phyloP scores from a whole-genome alignment of 2,797 vertebrate species.

The Microctenopoma steveboyesi region DNA sequence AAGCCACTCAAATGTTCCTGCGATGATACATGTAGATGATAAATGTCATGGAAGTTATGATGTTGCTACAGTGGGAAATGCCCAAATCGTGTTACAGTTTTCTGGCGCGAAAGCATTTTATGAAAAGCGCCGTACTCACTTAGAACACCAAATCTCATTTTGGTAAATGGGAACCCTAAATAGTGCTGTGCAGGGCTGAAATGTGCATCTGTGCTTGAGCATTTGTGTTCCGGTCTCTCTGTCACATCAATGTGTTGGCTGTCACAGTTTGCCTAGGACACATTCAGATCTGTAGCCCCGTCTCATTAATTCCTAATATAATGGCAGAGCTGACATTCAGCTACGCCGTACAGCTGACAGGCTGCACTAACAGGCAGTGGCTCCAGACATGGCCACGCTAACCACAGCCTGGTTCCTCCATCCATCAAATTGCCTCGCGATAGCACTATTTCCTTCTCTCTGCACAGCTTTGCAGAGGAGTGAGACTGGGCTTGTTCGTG shows the following conservation, averaged over 20 bases:
- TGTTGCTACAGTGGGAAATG: constrained; percentile 3
- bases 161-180: neutral
- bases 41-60: neutral
- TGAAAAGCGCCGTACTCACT: constrained; percentile 20
- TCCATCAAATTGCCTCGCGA: constrained; percentile 64
- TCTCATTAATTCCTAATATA: constrained; percentile 80
- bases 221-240: constrained; percentile 26
- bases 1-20: constrained; percentile 18
- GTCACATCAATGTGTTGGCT: constrained; percentile 47
- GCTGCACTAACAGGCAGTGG: constrained; percentile 77
- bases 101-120: neutral
- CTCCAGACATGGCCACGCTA: constrained; percentile 76
- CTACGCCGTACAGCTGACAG: constrained; percentile 68
- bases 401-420: constrained; percentile 72
- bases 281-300: constrained; percentile 52
- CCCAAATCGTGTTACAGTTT: constrained; percentile 27
- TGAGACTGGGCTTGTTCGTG: constrained; percentile 10
- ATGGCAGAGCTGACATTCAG: constrained; percentile 72
- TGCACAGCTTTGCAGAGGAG: constrained; percentile 40
- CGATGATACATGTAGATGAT: neutral
- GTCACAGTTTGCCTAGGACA: constrained; percentile 62
- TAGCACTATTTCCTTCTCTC: constrained; percentile 33
- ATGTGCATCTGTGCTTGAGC: constrained; percentile 32
- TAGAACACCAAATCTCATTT: neutral
- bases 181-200: constrained; percentile 16